These are phyloP conservation scores for Alcedo quadribrachys DNA, from an alignment of 2,797 vertebrate species.

Conservation along the genomic window DNA sequence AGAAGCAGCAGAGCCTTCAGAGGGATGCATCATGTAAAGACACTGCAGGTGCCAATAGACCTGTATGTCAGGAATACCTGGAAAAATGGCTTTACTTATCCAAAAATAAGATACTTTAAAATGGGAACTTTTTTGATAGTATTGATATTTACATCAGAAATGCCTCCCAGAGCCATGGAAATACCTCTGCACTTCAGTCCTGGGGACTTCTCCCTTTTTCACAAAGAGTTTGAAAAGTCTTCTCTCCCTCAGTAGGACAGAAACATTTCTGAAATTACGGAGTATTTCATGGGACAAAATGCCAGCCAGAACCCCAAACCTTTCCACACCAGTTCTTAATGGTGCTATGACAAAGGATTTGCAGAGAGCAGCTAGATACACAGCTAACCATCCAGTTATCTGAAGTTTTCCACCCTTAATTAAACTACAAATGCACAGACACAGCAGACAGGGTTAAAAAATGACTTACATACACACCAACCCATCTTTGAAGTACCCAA, in stretches of 20 bases:
- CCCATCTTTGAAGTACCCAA: background rate
- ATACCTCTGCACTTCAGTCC: background rate
- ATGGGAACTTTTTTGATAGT: background rate
- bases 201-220: background rate
- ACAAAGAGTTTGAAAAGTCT: background rate
- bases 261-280: background rate
- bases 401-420: background rate
- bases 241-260: background rate
- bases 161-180: background rate
- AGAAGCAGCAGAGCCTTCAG: conserved; percentile 19
- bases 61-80: background rate
- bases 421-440: background rate
- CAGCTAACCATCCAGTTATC: background rate
- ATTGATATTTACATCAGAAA: background rate
- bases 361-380: background rate
- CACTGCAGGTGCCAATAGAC: background rate
- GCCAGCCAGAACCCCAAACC: background rate
- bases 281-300: background rate
- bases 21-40: background rate
- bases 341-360: background rate
- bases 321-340: background rate
- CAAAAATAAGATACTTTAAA: background rate
- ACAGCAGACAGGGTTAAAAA: background rate
- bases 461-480: background rate
- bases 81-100: background rate